phyloP scores from a whole-genome alignment of 2,113 vertebrate genomes.

The Labeo rohita region DNA sequence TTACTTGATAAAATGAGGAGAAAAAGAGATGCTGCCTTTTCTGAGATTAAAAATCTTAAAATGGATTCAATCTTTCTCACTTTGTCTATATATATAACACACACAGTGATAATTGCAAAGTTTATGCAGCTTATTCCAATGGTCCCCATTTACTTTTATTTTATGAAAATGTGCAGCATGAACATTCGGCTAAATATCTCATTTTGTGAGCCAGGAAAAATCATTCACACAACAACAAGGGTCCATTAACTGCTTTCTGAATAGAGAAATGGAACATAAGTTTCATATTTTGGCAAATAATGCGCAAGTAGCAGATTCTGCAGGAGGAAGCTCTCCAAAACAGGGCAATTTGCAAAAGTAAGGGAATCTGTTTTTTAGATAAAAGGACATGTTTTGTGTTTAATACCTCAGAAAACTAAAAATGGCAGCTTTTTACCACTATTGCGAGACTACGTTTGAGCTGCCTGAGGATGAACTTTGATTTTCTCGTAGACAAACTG shows the following conservation, averaged over 20 bases:
- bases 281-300: neutral
- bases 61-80: neutral
- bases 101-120: slow-evolving; percentile 23
- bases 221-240: neutral
- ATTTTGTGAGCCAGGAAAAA: neutral
- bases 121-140: slow-evolving; percentile 16
- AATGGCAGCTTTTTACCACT: slow-evolving; percentile 48
- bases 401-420: slow-evolving; percentile 55
- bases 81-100: neutral
- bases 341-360: neutral
- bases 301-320: neutral
- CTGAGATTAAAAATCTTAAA: neutral
- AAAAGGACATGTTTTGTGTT: slow-evolving; percentile 1
- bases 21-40: neutral
- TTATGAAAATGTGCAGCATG: neutral
- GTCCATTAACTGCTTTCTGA: neutral
- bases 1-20: slow-evolving; percentile 19
- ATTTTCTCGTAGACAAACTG: slow-evolving; percentile 65
- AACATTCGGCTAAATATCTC: neutral
- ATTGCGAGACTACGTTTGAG: slow-evolving; percentile 39
- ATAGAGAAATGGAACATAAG: neutral
- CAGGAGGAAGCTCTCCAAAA: neutral
- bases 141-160: neutral
- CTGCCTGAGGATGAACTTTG: slow-evolving; percentile 65
- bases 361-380: neutral